Conservation (phyloP, 1,140 invertebrate species). For the Eciton burchellii region DNA sequence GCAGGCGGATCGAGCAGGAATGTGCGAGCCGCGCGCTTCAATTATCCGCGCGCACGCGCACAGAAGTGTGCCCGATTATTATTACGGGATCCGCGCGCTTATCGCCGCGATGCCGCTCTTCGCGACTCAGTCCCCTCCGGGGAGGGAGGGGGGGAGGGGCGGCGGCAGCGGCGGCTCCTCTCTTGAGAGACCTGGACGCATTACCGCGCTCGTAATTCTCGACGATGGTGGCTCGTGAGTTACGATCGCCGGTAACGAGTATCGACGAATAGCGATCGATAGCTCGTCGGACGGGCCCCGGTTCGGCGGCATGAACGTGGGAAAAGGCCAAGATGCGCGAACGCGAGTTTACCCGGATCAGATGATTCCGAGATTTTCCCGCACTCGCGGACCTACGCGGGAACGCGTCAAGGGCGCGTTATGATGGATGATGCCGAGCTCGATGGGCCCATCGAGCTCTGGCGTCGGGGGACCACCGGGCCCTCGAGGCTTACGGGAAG, state of each 20-base stretch:
- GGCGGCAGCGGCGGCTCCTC: background rate
- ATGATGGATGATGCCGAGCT: slow-evolving; percentile 1
- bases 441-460: background rate
- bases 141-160: too few relatives aligned
- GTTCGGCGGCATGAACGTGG: background rate
- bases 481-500: background rate
- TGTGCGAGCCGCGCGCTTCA: too few relatives aligned
- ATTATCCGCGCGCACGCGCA: too few relatives aligned
- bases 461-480: background rate
- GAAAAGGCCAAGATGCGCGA: background rate
- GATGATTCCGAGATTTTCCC: slow-evolving; percentile 5
- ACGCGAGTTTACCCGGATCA: slow-evolving; percentile 12
- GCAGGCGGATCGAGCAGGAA: too few relatives aligned
- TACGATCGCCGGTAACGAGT: slow-evolving; percentile 43
- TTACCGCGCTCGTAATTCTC: slow-evolving; percentile 77
- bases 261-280: slow-evolving; percentile 11
- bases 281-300: background rate
- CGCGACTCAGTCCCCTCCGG: too few relatives aligned
- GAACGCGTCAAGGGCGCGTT: background rate
- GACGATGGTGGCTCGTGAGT: slow-evolving; percentile 65
- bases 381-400: background rate
- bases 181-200: slow-evolving; percentile 44
- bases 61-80: too few relatives aligned
- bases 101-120: background rate
- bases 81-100: too few relatives aligned